Evolutionary conservation across 2,888 invertebrate species (phyloP), one percentile per base, ranked within the genome.

Genomic region (Protodeltote pygarga): DNA sequence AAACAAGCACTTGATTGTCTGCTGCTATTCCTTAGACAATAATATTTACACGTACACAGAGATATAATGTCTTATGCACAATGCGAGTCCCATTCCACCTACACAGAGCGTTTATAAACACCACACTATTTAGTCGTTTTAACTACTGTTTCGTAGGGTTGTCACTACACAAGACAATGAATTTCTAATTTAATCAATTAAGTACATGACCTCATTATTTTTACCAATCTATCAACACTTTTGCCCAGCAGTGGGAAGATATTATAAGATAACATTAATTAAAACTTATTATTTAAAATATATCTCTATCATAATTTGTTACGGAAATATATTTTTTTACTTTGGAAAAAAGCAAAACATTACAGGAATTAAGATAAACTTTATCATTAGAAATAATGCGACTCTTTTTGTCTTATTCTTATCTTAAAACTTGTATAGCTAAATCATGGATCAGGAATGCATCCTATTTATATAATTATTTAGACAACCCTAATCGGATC

Each of bases 71-170:
- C 3, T 9, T 13, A 40, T 3, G 2, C 8, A 28, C 35, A 28
- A 40, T 14, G 24, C 17, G 16, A 37, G 1, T 16, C 28, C 29
- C 40, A 63, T 57, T 64, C 59, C 65, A 29, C 57, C 65, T 27
- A 57, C 59, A 48, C 40, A 20, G 37, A 25, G 10, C 39, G 21
- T 40, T 57, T 64, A 47, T 64, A 55, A 39, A 37, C 35, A 40
- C 4, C 11, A n/a, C 8, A 28, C 11, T 9, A 10, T 37, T 37
- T 57, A 11, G 2, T 37, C 13, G 28, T 24, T 47, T 47, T 40
- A 25, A 20, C 24, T 28, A 35, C 11, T 5, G 5, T 35, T 10
- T 27, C 17, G 10, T 19, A 63, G 65, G 64, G 57, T 40, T 48
- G 3, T 6, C 49, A 27, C 1, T 20, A 20, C 5, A 15, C 9